Percentiles rank a stretch among this genome's conserved stretches.
These are phyloP conservation scores for Haemorhous mexicanus DNA, from an alignment of 2,113 vertebrate genomes.

Conservation along the genomic window DNA sequence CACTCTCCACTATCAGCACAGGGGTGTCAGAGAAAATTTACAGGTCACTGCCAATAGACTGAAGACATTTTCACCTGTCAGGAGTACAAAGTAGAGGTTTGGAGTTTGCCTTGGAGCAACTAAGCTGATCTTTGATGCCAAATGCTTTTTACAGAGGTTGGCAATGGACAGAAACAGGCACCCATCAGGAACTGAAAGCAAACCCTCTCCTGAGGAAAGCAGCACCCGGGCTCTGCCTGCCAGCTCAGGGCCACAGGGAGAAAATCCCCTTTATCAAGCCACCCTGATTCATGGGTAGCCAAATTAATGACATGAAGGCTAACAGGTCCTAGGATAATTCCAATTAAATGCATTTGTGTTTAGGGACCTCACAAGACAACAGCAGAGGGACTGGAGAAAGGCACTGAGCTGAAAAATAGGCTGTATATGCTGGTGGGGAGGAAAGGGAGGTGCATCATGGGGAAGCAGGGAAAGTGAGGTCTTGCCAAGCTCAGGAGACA, in stretches of 20 bases:
- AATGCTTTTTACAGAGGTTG: not conserved
- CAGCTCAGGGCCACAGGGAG: not conserved
- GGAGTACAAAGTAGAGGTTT: not conserved
- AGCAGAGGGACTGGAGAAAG: not conserved
- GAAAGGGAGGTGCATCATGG: not conserved
- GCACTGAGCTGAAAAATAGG: not conserved
- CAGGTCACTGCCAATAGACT: not conserved
- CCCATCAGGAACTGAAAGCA: not conserved
- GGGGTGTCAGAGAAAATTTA: not conserved
- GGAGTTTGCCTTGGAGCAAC: not conserved
- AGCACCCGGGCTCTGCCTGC: not conserved
- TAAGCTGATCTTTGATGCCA: not conserved
- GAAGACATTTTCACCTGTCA: not conserved
- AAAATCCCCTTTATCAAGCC: not conserved
- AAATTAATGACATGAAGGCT: not conserved
- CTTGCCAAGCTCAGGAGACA: not conserved
- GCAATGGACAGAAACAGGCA: not conserved
- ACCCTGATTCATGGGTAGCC: not conserved
- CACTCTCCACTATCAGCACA: not conserved
- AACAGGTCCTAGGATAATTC: not conserved
- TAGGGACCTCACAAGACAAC: not conserved
- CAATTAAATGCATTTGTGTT: not conserved
- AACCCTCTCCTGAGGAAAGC: not conserved
- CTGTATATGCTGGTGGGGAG: not conserved
- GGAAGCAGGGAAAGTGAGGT: not conserved